Base-by-base conservation (phyloP, 1,140 invertebrate species). In the Gonioctena quinquepunctata region DNA sequence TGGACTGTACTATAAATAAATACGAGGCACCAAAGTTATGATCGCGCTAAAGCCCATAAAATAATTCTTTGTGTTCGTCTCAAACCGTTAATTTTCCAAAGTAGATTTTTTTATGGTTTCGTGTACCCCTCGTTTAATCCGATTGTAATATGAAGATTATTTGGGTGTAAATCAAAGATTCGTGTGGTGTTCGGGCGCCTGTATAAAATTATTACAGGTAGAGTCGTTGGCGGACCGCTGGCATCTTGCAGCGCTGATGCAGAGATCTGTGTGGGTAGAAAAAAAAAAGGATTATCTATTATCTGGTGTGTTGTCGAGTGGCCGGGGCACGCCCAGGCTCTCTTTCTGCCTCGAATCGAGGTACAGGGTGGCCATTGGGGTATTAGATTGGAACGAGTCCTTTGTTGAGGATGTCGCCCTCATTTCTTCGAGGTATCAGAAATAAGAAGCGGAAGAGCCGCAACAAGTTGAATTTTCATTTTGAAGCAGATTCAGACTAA, bases 271-370 rank as follows among this genome's bases (percentile, higher is more conserved):
- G 68, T 70, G 60, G 68, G 62, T 19, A 19, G 68, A 57, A 25
- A 64, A 65, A 59, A 25, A 64, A 65, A 59, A 59, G 68, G 62
- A 65, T 70, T 59, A 66, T 70, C 68, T 70, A 70, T 70, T 70
- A 70, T 70, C 68, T 68, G 54, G 56, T 59, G 52, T 59, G 66
- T 42, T 42, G 33, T 42, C 33, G 33, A 42, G 57, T 50, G 67
- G 22, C 21, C 21, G 26, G 28, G 64, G 68, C 68, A 70, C 68
- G 62, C 68, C 68, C 68, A 59, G 60, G 22, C 22, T 59, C 52
- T 60, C 56, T 48, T 60, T 60, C 49, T 48, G 13, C 22, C 13
- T 19, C 19, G 48, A 19, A 50, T 49, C 18, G 56, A 21, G 50
- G 11, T 61, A 61, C 59, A 61, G 23, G 59, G 59, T 61, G 59